A percentile compares a stretch with the other conserved stretches of the same genome.
These are phyloP conservation scores for Rhamphomyia laevipes DNA, from an alignment of 2,888 invertebrate species.

Conservation along the genomic window DNA sequence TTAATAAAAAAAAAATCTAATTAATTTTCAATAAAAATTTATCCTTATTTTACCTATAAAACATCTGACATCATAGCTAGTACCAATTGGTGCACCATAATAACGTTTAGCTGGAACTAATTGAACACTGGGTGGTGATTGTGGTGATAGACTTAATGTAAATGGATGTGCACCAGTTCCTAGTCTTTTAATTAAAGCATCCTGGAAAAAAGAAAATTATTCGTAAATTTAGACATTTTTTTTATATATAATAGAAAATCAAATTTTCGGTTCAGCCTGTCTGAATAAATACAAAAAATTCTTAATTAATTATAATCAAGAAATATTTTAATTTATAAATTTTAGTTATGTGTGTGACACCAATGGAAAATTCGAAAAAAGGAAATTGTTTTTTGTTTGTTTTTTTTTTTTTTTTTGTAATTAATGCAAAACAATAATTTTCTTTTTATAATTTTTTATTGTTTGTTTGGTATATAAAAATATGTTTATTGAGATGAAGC, in stretches of 20 bases:
- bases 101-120: constrained; percentile 84
- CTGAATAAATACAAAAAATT: no score
- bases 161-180: constrained; percentile 73
- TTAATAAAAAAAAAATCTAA: no score
- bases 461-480: no score
- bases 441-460: background rate
- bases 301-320: no score
- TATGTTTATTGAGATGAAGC: no score
- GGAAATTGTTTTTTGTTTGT: background rate
- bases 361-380: no score
- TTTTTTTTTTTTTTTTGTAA: background rate
- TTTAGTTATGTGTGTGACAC: no score
- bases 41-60: constrained; percentile 57
- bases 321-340: no score
- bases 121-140: constrained; percentile 85
- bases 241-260: no score
- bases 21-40: no score
- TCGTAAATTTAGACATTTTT: no score
- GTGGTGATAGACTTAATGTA: constrained; percentile 64
- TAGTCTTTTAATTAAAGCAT: constrained; percentile 63
- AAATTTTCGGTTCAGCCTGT: background rate
- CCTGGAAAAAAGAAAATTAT: constrained; percentile 41
- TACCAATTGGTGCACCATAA: constrained; percentile 82
- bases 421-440: background rate
- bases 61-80: constrained; percentile 78